Percentiles rank a stretch among this genome's conserved stretches.
Evolutionary conservation across 2,888 invertebrate genomes (phyloP).

Genomic region (Zygothrica quintamaculata): DNA sequence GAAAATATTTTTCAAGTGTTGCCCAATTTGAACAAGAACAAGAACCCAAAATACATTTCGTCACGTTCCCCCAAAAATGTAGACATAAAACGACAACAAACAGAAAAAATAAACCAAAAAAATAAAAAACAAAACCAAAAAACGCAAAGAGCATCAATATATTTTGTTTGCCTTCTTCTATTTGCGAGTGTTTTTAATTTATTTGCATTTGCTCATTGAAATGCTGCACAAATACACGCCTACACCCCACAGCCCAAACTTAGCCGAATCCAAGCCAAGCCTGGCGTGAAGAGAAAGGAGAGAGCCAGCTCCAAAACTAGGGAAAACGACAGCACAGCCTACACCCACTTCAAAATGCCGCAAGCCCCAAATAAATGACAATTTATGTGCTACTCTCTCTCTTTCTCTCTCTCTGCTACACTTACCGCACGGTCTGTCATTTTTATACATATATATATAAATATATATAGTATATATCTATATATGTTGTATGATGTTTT

Average conservation of each 20-base stretch:
- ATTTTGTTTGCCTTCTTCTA: slow-evolving; percentile 55
- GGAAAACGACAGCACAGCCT: too few species aligned
- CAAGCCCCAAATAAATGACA: slow-evolving; percentile 71
- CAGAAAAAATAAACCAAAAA: too few species aligned
- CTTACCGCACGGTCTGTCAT: slow-evolving; percentile 56
- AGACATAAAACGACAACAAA: slow-evolving; percentile 58
- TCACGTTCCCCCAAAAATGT: slow-evolving; percentile 62
- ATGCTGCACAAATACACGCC: slow-evolving; percentile 70
- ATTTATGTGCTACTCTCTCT: slow-evolving; percentile 60
- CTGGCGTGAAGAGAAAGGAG: background rate
- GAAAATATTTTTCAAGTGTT: slow-evolving; percentile 63
- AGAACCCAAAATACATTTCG: slow-evolving; percentile 54
- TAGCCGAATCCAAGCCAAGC: slow-evolving; percentile 18
- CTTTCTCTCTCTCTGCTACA: too few species aligned
- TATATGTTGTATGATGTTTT: slow-evolving; percentile 38
- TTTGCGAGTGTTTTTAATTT: slow-evolving; percentile 74
- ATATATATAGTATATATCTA: background rate
- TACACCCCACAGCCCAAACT: too few species aligned
- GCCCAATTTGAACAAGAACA: slow-evolving; percentile 36
- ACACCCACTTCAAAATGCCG: slow-evolving; percentile 50
- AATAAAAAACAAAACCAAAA: slow-evolving; percentile 21
- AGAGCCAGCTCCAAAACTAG: too few species aligned
- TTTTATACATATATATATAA: slow-evolving; percentile 23
- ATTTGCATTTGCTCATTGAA: slow-evolving; percentile 78
- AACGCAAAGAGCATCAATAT: slow-evolving; percentile 70